Evolutionary conservation across 2,888 invertebrate species (phyloP), one percentile per base, ranked within the genome.

Genomic region (Papilio demoleus): DNA sequence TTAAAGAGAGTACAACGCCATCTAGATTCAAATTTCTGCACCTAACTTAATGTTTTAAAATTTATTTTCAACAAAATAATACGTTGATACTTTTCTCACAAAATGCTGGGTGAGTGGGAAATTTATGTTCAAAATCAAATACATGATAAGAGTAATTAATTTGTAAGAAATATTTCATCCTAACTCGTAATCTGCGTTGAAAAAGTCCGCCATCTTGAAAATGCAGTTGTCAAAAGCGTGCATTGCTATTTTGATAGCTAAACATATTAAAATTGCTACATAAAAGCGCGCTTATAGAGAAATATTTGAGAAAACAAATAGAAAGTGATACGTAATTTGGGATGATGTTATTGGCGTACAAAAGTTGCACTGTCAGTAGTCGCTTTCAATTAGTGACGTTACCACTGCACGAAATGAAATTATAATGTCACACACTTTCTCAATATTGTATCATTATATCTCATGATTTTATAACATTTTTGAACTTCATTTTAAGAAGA

Each of bases 101-200:
- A 36, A 36, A 1, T 36, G 36, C 4, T 36, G 11, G n/a, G n/a
- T n/a, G n/a, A n/a, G n/a, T n/a, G n/a, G n/a, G n/a, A n/a, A n/a
- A n/a, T n/a, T n/a, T n/a, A n/a, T n/a, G n/a, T n/a, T n/a, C n/a
- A n/a, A n/a, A n/a, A n/a, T n/a, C n/a, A n/a, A n/a, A n/a, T n/a
- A n/a, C n/a, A n/a, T n/a, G n/a, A n/a, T n/a, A n/a, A n/a, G n/a
- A n/a, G n/a, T n/a, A n/a, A n/a, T n/a, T n/a, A n/a, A n/a, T n/a
- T n/a, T n/a, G n/a, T 76, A 75, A 76, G 79, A 81, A 83, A 84
- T 82, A 83, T 79, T 75, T 73, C 76, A 80, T 77, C 86, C 85
- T 73, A 73, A 74, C 53, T 71, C 65, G 73, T 77, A 79, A 82
- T 74, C n/a, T 76, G 70, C 75, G 67, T 67, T 34, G 36, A 63